Percentiles rank a stretch among this genome's conserved stretches.
phyloP scores from a whole-genome alignment of 2,797 vertebrate genomes.

The Microctenopoma steveboyesi region DNA sequence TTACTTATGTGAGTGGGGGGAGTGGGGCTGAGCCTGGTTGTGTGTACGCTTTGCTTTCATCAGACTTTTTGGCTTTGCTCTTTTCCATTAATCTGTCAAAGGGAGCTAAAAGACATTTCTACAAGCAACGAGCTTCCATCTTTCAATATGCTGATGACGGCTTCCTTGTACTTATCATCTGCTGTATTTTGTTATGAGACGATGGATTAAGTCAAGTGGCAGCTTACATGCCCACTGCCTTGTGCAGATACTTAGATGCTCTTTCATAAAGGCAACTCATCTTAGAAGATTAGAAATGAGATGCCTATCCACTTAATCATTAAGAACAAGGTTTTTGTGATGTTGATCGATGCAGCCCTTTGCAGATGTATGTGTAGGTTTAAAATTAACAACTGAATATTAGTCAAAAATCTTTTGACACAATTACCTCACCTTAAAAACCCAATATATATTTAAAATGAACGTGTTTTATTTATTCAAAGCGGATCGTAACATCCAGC shows the following conservation, averaged over 20 bases:
- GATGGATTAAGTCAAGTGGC: slow-evolving; percentile 60
- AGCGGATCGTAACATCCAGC: too few species aligned
- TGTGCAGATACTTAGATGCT: slow-evolving; percentile 35
- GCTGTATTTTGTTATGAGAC: slow-evolving; percentile 56
- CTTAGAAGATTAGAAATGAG: slow-evolving; percentile 43
- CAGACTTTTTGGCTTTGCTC: slow-evolving; percentile 52
- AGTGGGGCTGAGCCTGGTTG: slow-evolving; percentile 6
- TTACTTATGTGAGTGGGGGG: slow-evolving; percentile 38
- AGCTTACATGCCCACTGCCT: slow-evolving; percentile 51
- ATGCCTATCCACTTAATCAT: slow-evolving; percentile 5
- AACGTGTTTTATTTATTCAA: too few species aligned
- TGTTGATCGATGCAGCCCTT: background rate
- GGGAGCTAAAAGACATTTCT: slow-evolving; percentile 45
- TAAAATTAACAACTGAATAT: background rate
- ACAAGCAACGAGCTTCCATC: slow-evolving; percentile 39
- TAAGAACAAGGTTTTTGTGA: background rate
- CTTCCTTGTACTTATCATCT: slow-evolving; percentile 48
- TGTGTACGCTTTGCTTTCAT: slow-evolving; percentile 13
- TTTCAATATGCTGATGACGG: slow-evolving; percentile 42
- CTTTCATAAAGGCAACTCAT: slow-evolving; percentile 54
- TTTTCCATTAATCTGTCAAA: slow-evolving; percentile 63
- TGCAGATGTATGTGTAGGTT: background rate
- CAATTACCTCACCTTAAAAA: too few species aligned
- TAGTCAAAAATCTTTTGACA: too few species aligned
- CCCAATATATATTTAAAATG: too few species aligned